Conservation (phyloP, 2,113 vertebrate genomes). For the Paradoxurus hermaphroditus region DNA sequence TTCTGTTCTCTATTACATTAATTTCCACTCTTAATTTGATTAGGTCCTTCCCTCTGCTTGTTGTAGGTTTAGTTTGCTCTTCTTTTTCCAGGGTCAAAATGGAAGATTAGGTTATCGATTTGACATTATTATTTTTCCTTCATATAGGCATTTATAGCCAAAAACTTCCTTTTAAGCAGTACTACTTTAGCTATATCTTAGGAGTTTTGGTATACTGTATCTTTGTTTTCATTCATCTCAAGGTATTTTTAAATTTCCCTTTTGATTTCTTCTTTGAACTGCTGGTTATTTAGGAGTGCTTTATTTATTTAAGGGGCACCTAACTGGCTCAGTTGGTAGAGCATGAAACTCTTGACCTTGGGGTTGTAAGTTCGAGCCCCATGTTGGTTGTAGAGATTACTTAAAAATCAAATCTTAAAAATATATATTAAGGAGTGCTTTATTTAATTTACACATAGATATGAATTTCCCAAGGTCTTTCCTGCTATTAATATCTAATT, state of each 20-base stretch:
- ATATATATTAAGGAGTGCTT: background rate
- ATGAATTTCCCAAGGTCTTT: background rate
- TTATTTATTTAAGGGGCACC: background rate
- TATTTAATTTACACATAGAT: background rate
- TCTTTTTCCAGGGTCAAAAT: background rate
- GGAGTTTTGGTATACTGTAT: background rate
- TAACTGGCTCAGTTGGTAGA: background rate
- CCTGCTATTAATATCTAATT: background rate
- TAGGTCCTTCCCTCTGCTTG: background rate
- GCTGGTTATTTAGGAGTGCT: background rate
- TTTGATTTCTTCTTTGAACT: background rate
- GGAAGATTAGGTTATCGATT: background rate
- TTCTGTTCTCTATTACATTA: background rate
- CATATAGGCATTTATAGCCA: background rate
- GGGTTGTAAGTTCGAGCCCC: background rate
- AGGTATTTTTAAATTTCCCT: background rate
- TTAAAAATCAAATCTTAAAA: background rate
- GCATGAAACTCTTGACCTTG: background rate
- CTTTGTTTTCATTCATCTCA: background rate
- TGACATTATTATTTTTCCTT: background rate
- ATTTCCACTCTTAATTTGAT: background rate
- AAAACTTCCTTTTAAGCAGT: background rate
- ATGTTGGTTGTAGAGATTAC: background rate
- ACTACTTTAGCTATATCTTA: background rate
- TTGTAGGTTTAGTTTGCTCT: background rate